These are phyloP conservation scores for Eurypyga helias DNA, from an alignment of 2,113 vertebrate genomes.

Conservation along the genomic window DNA sequence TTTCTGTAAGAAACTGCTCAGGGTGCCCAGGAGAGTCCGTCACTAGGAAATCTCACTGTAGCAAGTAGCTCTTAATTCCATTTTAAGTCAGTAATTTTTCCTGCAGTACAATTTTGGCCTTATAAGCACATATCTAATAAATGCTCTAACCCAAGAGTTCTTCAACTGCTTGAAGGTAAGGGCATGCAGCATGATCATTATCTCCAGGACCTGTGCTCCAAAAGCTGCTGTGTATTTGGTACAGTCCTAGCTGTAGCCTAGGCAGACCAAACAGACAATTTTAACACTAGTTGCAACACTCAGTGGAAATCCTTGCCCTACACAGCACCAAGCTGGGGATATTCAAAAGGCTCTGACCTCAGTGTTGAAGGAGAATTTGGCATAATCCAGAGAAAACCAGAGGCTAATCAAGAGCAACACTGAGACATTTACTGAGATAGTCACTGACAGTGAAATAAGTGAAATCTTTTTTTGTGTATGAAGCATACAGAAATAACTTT, in stretches of 20 bases:
- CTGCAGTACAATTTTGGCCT: not conserved
- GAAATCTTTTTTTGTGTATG: not conserved
- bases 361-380: not conserved
- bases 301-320: not conserved
- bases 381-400: not conserved
- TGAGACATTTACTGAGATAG: not conserved
- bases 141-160: not conserved
- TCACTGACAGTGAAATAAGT: not conserved
- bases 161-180: not conserved
- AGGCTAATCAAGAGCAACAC: not conserved
- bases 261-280: not conserved
- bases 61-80: not conserved
- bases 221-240: not conserved
- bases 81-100: not conserved
- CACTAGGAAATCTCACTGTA: not conserved
- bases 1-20: not conserved
- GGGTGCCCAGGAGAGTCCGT: not conserved
- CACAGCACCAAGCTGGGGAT: not conserved
- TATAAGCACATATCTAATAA: not conserved
- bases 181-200: not conserved
- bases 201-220: not conserved
- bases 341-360: not conserved
- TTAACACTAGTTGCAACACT: not conserved
- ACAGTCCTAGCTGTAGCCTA: rapidly evolving
- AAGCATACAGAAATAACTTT: not conserved